phyloP scores from a whole-genome alignment of 1,140 invertebrate genomes.

The Drosophila mauritiana region DNA sequence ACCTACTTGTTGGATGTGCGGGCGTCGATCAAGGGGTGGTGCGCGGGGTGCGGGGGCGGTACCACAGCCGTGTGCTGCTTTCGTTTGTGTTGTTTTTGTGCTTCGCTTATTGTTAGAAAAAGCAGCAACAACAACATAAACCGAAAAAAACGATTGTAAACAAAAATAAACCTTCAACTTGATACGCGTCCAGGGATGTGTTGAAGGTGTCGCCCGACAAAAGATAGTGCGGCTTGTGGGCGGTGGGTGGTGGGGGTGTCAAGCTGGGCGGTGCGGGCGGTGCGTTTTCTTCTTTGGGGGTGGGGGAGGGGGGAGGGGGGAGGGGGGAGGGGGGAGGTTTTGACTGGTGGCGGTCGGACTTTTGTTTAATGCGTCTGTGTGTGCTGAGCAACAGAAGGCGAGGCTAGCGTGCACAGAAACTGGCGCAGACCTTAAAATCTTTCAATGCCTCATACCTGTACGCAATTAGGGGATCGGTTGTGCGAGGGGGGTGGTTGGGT shows the following conservation, averaged over 20 bases:
- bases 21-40: conserved; percentile 32
- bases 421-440: conserved; percentile 23
- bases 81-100: conserved; percentile 42
- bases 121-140: conserved; percentile 14
- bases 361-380: neutral
- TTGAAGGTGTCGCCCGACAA: conserved; percentile 68
- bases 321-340: no score
- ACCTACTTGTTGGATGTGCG: conserved; percentile 76
- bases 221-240: conserved; percentile 3
- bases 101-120: conserved; percentile 51
- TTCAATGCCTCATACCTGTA: conserved; percentile 55
- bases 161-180: conserved; percentile 85
- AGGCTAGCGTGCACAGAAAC: conserved; percentile 18
- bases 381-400: neutral
- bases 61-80: conserved; percentile 42
- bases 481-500: neutral
- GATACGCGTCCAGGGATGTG: conserved; percentile 83
- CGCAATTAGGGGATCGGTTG: conserved; percentile 26
- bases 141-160: conserved; percentile 72
- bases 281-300: no score
- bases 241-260: neutral
- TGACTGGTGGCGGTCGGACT: neutral
- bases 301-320: no score
- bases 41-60: conserved; percentile 6
- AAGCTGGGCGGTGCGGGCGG: neutral